Evolutionary conservation across 1,140 invertebrate species (phyloP).

Genomic region (Potamilus streckersoni): DNA sequence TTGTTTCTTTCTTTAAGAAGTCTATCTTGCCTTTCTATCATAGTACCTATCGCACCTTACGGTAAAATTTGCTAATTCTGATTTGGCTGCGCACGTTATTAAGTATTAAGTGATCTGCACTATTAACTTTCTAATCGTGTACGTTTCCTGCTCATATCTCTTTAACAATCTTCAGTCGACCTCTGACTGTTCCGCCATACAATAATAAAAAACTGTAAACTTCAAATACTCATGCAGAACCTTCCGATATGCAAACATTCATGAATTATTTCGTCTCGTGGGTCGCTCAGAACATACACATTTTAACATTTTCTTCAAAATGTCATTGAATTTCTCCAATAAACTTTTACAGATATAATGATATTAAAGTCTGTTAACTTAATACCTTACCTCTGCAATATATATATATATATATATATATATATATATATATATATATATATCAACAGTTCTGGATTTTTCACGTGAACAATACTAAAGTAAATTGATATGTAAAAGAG

Average conservation of each 20-base stretch:
- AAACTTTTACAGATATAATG: conserved; percentile 31
- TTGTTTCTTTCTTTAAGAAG: conserved; percentile 19
- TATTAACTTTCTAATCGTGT: conserved; percentile 18
- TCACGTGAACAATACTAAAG: no score
- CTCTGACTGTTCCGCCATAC: conserved; percentile 45
- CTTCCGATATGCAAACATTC: conserved; percentile 51
- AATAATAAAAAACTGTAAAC: conserved; percentile 51
- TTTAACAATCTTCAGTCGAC: conserved; percentile 37
- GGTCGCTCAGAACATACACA: conserved; percentile 41
- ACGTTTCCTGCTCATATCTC: conserved; percentile 31
- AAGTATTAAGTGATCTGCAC: conserved; percentile 30
- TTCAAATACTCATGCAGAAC: conserved; percentile 30
- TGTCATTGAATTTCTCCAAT: conserved; percentile 24
- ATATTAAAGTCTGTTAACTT: conserved; percentile 24
- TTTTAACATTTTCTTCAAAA: conserved; percentile 39
- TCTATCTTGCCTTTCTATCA: conserved; percentile 24
- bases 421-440: no score
- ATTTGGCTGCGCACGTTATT: conserved; percentile 16
- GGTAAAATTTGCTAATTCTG: conserved; percentile 14
- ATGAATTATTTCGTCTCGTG: conserved; percentile 51
- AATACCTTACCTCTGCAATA: conserved; percentile 2
- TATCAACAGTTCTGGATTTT: no score
- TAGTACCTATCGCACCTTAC: conserved; percentile 17
- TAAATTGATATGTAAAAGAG: no score
- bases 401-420: no score